phyloP scores from a whole-genome alignment of 2,797 vertebrate genomes.

The Anguilla megastoma region DNA sequence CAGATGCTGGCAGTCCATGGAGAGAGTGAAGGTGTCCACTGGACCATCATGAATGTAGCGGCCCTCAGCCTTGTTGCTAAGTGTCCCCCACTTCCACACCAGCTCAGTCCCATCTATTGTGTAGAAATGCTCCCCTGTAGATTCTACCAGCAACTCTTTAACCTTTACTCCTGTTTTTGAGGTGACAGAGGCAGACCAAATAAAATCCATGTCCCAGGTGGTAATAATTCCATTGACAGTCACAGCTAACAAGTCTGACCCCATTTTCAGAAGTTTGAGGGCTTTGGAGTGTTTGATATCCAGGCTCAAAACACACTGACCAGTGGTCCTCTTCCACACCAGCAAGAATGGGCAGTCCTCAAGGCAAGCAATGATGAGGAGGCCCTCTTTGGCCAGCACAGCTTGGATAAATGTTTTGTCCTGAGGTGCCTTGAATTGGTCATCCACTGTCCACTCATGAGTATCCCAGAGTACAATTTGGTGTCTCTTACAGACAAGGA shows the following conservation, averaged over 20 bases:
- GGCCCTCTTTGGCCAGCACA: constrained; percentile 61
- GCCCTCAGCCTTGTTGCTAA: constrained; percentile 50
- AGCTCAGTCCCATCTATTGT: constrained; percentile 67
- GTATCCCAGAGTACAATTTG: constrained; percentile 71
- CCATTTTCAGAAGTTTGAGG: constrained; percentile 57
- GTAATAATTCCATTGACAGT: constrained; percentile 54
- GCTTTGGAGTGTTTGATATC: constrained; percentile 47
- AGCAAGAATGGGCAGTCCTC: constrained; percentile 61
- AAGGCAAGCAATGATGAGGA: constrained; percentile 70
- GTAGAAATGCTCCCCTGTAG: constrained; percentile 62
- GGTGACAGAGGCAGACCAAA: constrained; percentile 57
- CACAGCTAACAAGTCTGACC: constrained; percentile 60
- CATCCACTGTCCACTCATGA: constrained; percentile 58
- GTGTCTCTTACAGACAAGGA: constrained; percentile 69
- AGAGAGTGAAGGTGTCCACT: constrained; percentile 67
- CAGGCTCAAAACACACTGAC: constrained; percentile 73
- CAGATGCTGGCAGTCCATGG: constrained; percentile 60
- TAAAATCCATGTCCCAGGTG: constrained; percentile 70
- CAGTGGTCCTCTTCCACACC: constrained; percentile 69
- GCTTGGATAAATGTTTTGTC: constrained; percentile 64
- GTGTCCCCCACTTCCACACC: constrained; percentile 71
- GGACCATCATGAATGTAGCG: constrained; percentile 63
- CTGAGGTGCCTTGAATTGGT: constrained; percentile 66
- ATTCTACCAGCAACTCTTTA: constrained; percentile 57
- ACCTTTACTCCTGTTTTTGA: constrained; percentile 64